Conservation (phyloP, 1,140 invertebrate species). For the Drosophila obscura region DNA sequence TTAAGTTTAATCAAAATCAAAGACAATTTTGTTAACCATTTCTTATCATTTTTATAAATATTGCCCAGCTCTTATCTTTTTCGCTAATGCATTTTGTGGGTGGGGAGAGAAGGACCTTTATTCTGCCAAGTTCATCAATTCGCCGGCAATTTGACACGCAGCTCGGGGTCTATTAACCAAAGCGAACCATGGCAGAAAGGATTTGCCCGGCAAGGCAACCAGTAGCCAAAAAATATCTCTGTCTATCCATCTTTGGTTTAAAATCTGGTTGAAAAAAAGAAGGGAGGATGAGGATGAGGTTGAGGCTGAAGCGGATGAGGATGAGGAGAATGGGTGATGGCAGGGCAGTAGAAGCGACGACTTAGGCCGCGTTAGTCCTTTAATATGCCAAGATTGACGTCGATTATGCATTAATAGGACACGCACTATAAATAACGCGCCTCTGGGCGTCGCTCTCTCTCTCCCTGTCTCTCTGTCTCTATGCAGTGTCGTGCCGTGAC, state of each 20-base stretch:
- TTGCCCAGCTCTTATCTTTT: slow-evolving; percentile 13
- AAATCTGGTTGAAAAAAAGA: slow-evolving; percentile 43
- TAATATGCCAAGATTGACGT: slow-evolving; percentile 79
- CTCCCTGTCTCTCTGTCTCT: slow-evolving; percentile 1
- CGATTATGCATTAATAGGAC: slow-evolving; percentile 76
- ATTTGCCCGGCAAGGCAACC: slow-evolving; percentile 39
- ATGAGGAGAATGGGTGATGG: not conserved
- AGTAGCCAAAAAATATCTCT: slow-evolving; percentile 52
- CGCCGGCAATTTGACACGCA: slow-evolving; percentile 47
- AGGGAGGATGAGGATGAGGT: not conserved
- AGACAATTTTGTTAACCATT: not conserved
- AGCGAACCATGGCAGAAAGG: slow-evolving; percentile 37
- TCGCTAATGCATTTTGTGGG: slow-evolving; percentile 32
- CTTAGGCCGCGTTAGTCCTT: slow-evolving; percentile 70
- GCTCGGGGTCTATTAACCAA: slow-evolving; percentile 48
- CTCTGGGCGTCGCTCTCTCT: slow-evolving; percentile 38
- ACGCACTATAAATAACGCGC: slow-evolving; percentile 80
- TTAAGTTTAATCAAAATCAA: too few relatives aligned
- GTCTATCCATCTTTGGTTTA: slow-evolving; percentile 60
- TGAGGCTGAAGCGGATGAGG: not conserved
- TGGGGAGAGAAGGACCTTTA: slow-evolving; percentile 23
- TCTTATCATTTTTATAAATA: slow-evolving; percentile 27
- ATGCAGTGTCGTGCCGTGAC: slow-evolving; percentile 60
- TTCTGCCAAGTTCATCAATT: slow-evolving; percentile 46
- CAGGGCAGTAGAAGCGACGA: slow-evolving; percentile 37